Conservation (phyloP, 1,140 invertebrate genomes). For the Halesus radiatus region DNA sequence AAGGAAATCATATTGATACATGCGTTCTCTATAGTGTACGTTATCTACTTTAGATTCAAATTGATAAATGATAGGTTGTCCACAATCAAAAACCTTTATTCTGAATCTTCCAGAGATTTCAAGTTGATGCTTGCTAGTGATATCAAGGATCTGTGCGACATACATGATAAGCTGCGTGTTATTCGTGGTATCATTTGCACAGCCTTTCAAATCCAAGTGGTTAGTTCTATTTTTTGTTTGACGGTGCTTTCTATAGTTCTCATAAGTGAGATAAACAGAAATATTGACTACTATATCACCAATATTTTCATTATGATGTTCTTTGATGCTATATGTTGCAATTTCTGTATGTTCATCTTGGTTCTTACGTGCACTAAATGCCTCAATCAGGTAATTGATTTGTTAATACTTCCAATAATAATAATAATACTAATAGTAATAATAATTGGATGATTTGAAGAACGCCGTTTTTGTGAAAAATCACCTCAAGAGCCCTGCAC, state of each 20-base stretch:
- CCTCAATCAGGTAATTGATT: constrained; percentile 1
- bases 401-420: no score
- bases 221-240: not conserved
- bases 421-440: no score
- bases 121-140: not conserved
- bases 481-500: no score
- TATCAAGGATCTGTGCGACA: not conserved
- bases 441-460: no score
- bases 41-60: not conserved
- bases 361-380: not conserved
- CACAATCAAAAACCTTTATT: not conserved
- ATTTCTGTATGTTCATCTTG: not conserved
- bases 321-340: not conserved
- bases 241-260: not conserved
- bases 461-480: no score
- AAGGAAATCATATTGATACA: not conserved
- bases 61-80: constrained; percentile 6
- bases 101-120: not conserved
- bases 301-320: not conserved
- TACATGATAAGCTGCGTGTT: not conserved
- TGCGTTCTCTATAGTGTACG: not conserved
- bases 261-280: not conserved
- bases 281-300: not conserved
- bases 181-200: not conserved
- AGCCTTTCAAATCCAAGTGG: not conserved